phyloP scores from a whole-genome alignment of 92 coral and sea anemone species.

The Metridium senile region DNA sequence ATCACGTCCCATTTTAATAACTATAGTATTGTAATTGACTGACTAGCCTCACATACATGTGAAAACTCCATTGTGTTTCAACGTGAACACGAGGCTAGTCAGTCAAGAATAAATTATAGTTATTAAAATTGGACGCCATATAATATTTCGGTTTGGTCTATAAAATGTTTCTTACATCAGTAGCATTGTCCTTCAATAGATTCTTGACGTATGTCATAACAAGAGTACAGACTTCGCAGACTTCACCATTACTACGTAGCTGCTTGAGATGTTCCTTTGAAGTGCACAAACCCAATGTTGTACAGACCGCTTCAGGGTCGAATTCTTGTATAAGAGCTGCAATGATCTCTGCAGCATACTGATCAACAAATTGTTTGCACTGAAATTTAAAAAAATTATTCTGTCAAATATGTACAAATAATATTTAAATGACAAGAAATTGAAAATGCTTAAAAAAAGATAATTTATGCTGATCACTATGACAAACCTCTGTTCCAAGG shows the following conservation, averaged over 20 bases:
- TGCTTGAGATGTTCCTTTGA: slow-evolving; percentile 33
- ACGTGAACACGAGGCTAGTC: too few relatives aligned
- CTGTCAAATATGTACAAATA: not conserved
- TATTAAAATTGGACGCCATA: slow-evolving; percentile 35
- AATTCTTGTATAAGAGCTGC: slow-evolving; percentile 63
- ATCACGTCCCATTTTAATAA: too few relatives aligned
- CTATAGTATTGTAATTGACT: too few relatives aligned
- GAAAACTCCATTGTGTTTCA: too few relatives aligned
- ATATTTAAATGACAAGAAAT: not conserved
- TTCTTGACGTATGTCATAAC: slow-evolving; percentile 68
- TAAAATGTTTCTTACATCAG: slow-evolving; percentile 47
- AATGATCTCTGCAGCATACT: slow-evolving; percentile 71
- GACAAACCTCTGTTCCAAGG: slow-evolving; percentile 60
- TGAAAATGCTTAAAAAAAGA: too few relatives aligned
- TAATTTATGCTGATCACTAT: too few relatives aligned
- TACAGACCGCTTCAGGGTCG: slow-evolving; percentile 67
- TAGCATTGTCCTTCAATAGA: slow-evolving; percentile 56
- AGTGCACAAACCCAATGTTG: slow-evolving; percentile 64
- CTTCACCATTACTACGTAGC: slow-evolving; percentile 40
- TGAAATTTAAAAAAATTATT: slow-evolving; percentile 8
- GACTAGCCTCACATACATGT: too few relatives aligned
- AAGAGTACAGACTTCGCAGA: slow-evolving; percentile 69
- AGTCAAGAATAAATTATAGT: slow-evolving; percentile 60
- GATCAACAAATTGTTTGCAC: slow-evolving; percentile 66
- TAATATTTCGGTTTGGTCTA: slow-evolving; percentile 56